Percentiles rank a stretch among this genome's conserved stretches.
Conservation (phyloP, 2,113 vertebrate genomes). For the Danio rerio region DNA sequence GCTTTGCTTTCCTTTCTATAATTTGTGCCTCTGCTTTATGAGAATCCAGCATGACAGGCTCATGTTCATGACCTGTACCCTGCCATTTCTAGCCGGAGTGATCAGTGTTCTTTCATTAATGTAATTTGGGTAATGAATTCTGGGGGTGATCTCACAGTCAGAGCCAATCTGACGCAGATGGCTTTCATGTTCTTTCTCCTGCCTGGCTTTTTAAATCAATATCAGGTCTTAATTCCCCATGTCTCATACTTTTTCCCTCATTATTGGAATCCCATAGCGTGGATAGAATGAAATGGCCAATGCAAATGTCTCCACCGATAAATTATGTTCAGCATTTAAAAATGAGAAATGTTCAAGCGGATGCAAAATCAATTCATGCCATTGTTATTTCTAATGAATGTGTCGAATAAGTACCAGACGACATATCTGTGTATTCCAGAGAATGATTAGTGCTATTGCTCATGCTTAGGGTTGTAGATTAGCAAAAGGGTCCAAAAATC, state of each 20-base stretch:
- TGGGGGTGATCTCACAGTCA: constrained; percentile 55
- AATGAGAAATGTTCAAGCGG: constrained; percentile 33
- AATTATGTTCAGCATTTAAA: constrained; percentile 43
- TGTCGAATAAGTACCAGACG: not conserved
- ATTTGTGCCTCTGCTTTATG: constrained; percentile 23
- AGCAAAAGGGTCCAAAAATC: not conserved
- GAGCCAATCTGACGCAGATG: constrained; percentile 51
- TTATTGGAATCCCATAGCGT: constrained; percentile 40
- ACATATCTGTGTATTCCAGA: not conserved
- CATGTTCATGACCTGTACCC: constrained; percentile 33
- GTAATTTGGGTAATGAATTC: constrained; percentile 67
- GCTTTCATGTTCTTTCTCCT: constrained; percentile 57
- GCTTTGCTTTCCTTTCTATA: not conserved
- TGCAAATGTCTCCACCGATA: constrained; percentile 36
- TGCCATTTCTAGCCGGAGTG: constrained; percentile 53
- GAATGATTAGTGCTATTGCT: not conserved
- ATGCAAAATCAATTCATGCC: constrained; percentile 33
- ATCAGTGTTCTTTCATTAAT: constrained; percentile 57
- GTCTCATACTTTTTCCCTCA: constrained; percentile 42
- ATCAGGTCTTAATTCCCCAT: constrained; percentile 58
- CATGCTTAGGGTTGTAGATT: not conserved
- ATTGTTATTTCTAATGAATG: constrained; percentile 27
- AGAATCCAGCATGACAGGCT: constrained; percentile 15
- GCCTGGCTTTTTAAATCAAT: constrained; percentile 61
- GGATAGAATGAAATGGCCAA: constrained; percentile 41